Evolutionary conservation across 2,113 vertebrate species (phyloP).

Genomic region (Glaucidium brasilianum): DNA sequence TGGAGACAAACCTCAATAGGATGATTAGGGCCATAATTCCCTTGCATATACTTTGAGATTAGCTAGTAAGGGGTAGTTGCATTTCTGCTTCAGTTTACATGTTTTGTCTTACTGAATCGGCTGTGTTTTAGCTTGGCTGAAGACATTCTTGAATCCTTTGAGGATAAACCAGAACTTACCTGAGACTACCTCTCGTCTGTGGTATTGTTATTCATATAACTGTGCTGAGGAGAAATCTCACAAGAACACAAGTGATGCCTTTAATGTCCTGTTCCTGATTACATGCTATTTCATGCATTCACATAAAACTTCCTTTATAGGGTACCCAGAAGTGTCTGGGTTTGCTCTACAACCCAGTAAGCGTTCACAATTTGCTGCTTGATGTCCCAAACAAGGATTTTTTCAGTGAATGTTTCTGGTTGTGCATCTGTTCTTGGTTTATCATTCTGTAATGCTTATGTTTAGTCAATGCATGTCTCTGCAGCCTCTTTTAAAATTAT

Average conservation of each 20-base stretch:
- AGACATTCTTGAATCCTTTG: background rate
- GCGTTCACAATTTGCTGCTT: fast-evolving
- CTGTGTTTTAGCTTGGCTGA: background rate
- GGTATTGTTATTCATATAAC: background rate
- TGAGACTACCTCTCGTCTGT: background rate
- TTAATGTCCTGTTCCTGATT: background rate
- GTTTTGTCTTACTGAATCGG: background rate
- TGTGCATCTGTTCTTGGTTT: background rate
- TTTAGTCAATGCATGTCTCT: background rate
- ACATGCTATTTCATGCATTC: background rate
- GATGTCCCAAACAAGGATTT: background rate
- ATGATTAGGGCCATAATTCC: background rate
- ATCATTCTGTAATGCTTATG: background rate
- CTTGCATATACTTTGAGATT: background rate
- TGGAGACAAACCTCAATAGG: background rate
- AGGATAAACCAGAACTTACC: background rate
- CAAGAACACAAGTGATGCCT: background rate
- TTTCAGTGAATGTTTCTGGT: background rate
- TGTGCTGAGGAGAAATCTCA: background rate
- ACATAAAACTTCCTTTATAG: fast-evolving
- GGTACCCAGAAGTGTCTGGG: background rate
- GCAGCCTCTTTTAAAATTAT: background rate
- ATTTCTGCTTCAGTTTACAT: background rate
- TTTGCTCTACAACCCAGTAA: background rate
- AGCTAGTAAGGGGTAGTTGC: background rate